These are phyloP conservation scores for Halocynthia roretzi DNA, from an alignment of 23 tunicate genomes.

Conservation along the genomic window DNA sequence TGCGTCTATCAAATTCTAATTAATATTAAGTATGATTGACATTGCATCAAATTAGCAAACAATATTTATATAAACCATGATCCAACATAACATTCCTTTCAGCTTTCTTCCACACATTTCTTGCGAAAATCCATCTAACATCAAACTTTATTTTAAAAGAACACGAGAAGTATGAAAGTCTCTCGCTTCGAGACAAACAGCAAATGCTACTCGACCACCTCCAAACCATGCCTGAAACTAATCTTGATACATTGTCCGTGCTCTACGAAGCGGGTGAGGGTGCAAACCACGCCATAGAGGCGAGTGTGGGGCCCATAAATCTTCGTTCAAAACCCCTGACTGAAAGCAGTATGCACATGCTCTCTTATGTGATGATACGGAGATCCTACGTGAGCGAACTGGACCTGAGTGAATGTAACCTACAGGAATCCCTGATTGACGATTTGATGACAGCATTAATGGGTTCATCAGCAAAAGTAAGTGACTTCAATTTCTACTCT, in stretches of 20 bases:
- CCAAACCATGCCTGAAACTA: not conserved
- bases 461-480: not conserved
- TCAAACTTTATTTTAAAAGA: too few species aligned
- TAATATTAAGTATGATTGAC: too few species aligned
- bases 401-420: not conserved
- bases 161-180: too few species aligned
- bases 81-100: too few species aligned
- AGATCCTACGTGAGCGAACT: not conserved
- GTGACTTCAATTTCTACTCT: not conserved
- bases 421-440: not conserved
- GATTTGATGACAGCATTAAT: conserved; percentile 1
- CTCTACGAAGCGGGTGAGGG: conserved; percentile 5
- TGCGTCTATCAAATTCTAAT: too few species aligned
- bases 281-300: not conserved
- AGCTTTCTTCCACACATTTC: too few species aligned
- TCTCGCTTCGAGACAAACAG: too few species aligned
- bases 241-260: not conserved
- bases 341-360: not conserved
- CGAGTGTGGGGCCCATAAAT: not conserved
- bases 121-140: too few species aligned
- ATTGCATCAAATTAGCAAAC: too few species aligned
- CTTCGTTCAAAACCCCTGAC: conserved; percentile 1
- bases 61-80: too few species aligned
- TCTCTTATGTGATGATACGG: not conserved
- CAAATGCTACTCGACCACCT: not conserved